Percentiles rank a stretch among this genome's conserved stretches.
phyloP scores from a whole-genome alignment of 2,888 invertebrate genomes.

The Pristionchus entomophagus region DNA sequence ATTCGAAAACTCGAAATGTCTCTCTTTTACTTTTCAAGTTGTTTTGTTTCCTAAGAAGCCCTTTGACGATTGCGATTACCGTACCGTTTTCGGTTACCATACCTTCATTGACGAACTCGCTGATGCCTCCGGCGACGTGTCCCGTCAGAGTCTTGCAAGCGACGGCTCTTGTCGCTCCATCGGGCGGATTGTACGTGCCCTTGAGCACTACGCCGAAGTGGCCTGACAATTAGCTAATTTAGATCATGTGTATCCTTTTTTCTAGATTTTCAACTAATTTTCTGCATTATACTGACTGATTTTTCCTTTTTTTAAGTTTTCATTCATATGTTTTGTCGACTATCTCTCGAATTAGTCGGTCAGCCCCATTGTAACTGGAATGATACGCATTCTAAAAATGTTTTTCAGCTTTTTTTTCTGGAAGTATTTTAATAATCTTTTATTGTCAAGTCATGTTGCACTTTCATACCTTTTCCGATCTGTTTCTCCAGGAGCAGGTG shows the following conservation, averaged over 20 bases:
- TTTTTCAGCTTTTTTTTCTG: too few species aligned
- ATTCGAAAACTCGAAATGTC: too few species aligned
- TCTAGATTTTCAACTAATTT: background rate
- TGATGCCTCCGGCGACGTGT: conserved; percentile 47
- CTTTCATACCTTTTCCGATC: conserved; percentile 29
- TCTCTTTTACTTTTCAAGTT: too few species aligned
- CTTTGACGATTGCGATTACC: too few species aligned
- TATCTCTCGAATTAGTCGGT: too few species aligned
- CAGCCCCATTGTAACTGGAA: too few species aligned
- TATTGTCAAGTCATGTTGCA: background rate
- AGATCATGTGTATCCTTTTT: background rate
- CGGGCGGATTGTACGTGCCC: conserved; percentile 53
- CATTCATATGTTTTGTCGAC: background rate
- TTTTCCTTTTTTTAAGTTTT: background rate
- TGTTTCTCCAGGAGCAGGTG: conserved; percentile 38
- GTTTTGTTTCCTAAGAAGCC: too few species aligned
- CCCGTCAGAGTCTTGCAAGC: conserved; percentile 60
- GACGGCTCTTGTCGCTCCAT: conserved; percentile 52
- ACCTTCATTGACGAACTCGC: conserved; percentile 59
- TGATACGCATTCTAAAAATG: too few species aligned
- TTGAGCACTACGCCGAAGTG: conserved; percentile 63
- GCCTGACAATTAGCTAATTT: conserved; percentile 50
- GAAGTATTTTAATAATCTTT: too few species aligned
- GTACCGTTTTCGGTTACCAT: too few species aligned
- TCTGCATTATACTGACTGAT: too few species aligned